Percentiles rank a stretch among this genome's conserved stretches.
Evolutionary conservation across 2,113 vertebrate species (phyloP).

Genomic region (Nyctereutes procyonoides): DNA sequence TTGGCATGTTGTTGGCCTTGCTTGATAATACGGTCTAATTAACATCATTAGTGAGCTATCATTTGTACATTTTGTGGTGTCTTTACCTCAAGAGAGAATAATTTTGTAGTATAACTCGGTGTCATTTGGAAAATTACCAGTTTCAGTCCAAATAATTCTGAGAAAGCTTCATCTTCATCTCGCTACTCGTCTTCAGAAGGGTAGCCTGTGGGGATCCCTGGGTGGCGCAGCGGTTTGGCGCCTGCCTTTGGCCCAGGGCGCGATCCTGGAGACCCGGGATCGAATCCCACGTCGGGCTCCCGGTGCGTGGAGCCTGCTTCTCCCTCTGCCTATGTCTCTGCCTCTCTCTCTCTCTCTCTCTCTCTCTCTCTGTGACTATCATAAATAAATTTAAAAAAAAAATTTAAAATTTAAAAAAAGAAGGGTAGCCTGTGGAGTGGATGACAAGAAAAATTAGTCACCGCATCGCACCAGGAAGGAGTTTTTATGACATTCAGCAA

Average conservation of each 20-base stretch:
- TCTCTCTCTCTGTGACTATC: too few species aligned
- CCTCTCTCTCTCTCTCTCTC: too few species aligned
- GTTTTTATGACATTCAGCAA: not conserved
- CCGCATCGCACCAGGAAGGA: not conserved
- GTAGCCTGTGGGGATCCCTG: not conserved
- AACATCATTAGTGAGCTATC: not conserved
- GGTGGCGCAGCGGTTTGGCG: too few species aligned
- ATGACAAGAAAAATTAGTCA: not conserved
- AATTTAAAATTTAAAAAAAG: too few species aligned
- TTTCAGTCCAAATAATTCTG: not conserved
- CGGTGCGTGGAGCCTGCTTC: too few species aligned
- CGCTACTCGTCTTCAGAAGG: not conserved
- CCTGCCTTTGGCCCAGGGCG: too few species aligned
- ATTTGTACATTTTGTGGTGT: not conserved
- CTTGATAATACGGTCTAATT: constrained; percentile 41
- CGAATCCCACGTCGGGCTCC: too few species aligned
- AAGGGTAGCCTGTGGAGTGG: not conserved
- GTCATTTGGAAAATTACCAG: not conserved
- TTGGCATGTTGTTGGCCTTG: constrained; percentile 33
- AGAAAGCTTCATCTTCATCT: constrained; percentile 23
- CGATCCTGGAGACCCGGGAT: too few species aligned
- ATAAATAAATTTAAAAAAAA: too few species aligned
- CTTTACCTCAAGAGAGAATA: not conserved
- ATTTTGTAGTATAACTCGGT: not conserved
- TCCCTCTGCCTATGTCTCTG: too few species aligned